phyloP scores from a whole-genome alignment of 2,797 vertebrate species.

The Manis javanica region DNA sequence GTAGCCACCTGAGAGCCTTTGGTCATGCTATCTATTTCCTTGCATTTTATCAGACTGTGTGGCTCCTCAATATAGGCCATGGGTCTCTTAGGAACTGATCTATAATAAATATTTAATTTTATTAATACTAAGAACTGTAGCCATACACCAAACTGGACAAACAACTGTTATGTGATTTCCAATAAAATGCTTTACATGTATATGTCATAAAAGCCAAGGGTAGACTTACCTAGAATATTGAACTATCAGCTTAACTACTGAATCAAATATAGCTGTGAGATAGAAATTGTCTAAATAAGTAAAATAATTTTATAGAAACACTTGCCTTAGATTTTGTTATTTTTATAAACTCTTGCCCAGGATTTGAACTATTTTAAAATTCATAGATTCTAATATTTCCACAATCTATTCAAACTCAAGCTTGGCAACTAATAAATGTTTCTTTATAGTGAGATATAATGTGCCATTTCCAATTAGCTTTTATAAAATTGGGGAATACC shows the following conservation, averaged over 20 bases:
- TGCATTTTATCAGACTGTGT: constrained; percentile 86
- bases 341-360: background rate
- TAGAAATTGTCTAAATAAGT: background rate
- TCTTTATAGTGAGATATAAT: background rate
- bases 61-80: constrained; percentile 84
- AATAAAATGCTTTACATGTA: constrained; percentile 41
- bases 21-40: constrained; percentile 69
- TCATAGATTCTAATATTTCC: background rate
- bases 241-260: constrained; percentile 58
- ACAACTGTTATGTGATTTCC: constrained; percentile 75
- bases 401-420: background rate
- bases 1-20: constrained; percentile 46
- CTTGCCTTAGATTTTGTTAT: constrained; percentile 8
- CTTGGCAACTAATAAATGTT: background rate
- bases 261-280: constrained; percentile 26
- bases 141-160: constrained; percentile 76
- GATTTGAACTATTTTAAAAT: constrained; percentile 17
- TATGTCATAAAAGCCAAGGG: constrained; percentile 36
- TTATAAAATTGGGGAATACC: background rate
- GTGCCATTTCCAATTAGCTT: background rate
- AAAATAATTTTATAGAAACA: background rate
- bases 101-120: constrained; percentile 86
- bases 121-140: constrained; percentile 86
- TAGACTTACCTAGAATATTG: constrained; percentile 51
- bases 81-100: constrained; percentile 81